Evolutionary conservation across 2,888 invertebrate genomes (phyloP), one percentile per base, ranked within the genome.

Genomic region (Troides aeacus): DNA sequence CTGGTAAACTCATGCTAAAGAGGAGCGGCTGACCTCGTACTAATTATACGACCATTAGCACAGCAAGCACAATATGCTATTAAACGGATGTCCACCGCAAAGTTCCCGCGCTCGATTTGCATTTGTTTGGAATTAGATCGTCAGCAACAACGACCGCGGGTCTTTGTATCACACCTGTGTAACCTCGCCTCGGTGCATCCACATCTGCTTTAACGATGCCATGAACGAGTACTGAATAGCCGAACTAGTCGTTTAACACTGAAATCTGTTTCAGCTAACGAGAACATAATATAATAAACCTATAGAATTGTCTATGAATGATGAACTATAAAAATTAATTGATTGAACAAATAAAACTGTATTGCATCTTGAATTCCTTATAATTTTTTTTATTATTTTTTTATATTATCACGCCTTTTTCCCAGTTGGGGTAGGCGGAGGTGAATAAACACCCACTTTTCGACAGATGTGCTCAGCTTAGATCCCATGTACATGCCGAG

Each of bases 1-100:
- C 23, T 7, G 23, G 8, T 60, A 39, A 18, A 23, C 46, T 21
- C 42, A 30, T 2, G 50, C 59, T 10, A 21, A 10, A 50, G 59
- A 23, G 30, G 39, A 36, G 64, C 61, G 46, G 63, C 78, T 84
- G 84, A 85, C 85, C 86, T 88, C 89, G 88, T 81, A 82, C 88
- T 87, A 90, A 90, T 92, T 91, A 90, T 84, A 75, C 82, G 78
- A 76, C 84, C 87, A 90, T 91, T 91, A 91, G 85, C 83, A 84
- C 81, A 76, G 78, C 76, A 83, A 82, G 82, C 82, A 90, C 89
- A 90, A 90, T 90, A 83, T 76, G 79, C 83, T 81, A 88, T 90
- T 90, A 87, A 86, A 82, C 85, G 87, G 88, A 88, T 88, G 53
- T 66, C 66, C 61, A 60, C 42, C 60, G 60, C 53, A 50, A 46